A percentile compares a stretch with the other conserved stretches of the same genome.
Conservation (phyloP, 2,888 invertebrate species). For the Mellilla xanthometata region DNA sequence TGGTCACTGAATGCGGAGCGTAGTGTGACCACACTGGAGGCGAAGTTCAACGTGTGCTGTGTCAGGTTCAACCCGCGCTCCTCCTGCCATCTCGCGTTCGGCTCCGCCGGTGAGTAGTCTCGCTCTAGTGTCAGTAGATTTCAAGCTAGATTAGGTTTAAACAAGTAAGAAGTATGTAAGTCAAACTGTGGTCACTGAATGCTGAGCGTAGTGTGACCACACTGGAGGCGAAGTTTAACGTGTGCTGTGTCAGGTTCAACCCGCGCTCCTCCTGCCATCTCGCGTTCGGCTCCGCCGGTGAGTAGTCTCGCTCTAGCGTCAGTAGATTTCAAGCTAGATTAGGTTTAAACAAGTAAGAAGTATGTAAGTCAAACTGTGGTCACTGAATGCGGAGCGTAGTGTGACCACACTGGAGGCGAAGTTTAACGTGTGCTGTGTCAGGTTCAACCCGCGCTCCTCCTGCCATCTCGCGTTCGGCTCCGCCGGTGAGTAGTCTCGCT, state of each 20-base stretch:
- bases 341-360: too few species aligned
- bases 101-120: slow-evolving; percentile 86
- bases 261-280: slow-evolving; percentile 90
- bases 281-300: slow-evolving; percentile 95
- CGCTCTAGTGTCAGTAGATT: too few species aligned
- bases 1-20: slow-evolving; percentile 94
- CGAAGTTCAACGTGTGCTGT: slow-evolving; percentile 97
- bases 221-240: slow-evolving; percentile 96
- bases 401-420: slow-evolving; percentile 96
- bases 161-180: too few species aligned
- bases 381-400: slow-evolving; percentile 90
- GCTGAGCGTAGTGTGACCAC: slow-evolving; percentile 91
- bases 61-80: slow-evolving; percentile 88
- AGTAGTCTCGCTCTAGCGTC: neutral
- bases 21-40: slow-evolving; percentile 91
- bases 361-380: slow-evolving; percentile 96
- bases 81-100: slow-evolving; percentile 95
- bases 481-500: slow-evolving; percentile 68
- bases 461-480: slow-evolving; percentile 97
- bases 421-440: slow-evolving; percentile 97
- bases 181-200: slow-evolving; percentile 96
- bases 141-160: too few species aligned
- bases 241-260: slow-evolving; percentile 94
- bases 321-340: too few species aligned
- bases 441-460: slow-evolving; percentile 85